phyloP scores from a whole-genome alignment of 1,140 invertebrate species.

The Drosophila suzukii region DNA sequence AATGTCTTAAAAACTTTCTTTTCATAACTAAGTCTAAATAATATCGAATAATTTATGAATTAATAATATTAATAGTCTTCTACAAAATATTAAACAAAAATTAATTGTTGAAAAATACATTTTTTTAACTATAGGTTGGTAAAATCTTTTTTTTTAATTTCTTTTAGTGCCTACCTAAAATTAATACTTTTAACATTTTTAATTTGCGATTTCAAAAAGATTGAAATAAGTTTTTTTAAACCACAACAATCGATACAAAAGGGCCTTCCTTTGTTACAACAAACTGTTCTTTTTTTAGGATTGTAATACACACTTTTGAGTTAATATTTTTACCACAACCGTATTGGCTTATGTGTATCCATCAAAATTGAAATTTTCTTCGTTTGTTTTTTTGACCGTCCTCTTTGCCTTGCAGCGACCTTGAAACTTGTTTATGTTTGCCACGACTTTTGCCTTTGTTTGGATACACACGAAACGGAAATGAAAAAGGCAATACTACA shows the following conservation, averaged over 20 bases:
- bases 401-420: constrained; percentile 67
- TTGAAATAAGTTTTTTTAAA: no score
- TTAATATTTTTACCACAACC: constrained; percentile 1
- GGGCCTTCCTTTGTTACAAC: no score
- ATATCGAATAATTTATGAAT: no score
- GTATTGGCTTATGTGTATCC: constrained; percentile 20
- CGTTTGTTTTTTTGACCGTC: constrained; percentile 45
- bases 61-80: no score
- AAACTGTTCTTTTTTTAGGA: no score
- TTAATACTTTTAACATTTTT: not conserved
- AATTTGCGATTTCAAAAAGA: not conserved
- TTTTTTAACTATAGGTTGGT: no score
- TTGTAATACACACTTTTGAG: not conserved
- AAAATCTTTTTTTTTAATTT: no score
- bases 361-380: constrained; percentile 20
- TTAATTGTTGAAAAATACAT: no score
- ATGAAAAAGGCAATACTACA: not conserved
- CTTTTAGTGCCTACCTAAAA: no score
- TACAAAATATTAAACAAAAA: no score
- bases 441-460: constrained; percentile 25
- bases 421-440: constrained; percentile 80
- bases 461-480: constrained; percentile 12
- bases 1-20: not conserved
- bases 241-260: no score
- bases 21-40: not conserved